phyloP scores from a whole-genome alignment of 2,888 invertebrate genomes.

The Lymantria dispar region DNA sequence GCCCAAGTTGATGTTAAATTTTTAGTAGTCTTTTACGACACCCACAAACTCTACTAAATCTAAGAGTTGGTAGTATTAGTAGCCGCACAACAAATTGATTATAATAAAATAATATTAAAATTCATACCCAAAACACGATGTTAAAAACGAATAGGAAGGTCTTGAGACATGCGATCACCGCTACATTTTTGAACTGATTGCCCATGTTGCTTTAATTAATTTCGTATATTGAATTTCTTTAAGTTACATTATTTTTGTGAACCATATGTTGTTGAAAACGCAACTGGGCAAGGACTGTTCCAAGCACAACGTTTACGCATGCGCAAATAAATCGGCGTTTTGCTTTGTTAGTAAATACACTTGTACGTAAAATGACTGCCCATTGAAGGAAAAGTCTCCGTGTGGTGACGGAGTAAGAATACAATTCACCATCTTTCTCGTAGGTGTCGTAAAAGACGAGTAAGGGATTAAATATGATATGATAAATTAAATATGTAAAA shows the following conservation, averaged over 20 bases:
- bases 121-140: conserved; percentile 90
- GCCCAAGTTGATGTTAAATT: no score
- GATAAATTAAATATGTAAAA: no score
- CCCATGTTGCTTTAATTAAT: conserved; percentile 73
- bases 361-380: conserved; percentile 8
- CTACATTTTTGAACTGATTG: conserved; percentile 87
- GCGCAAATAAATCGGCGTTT: conserved; percentile 58
- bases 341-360: conserved; percentile 41
- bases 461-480: no score
- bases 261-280: conserved; percentile 9
- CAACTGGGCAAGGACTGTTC: conserved; percentile 14
- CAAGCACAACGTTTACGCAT: conserved; percentile 44
- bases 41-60: no score
- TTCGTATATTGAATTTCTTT: neutral
- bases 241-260: conserved; percentile 13
- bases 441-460: no score
- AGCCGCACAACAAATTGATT: no score
- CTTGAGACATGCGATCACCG: conserved; percentile 90
- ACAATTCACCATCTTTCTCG: no score
- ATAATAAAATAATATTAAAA: no score
- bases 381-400: no score
- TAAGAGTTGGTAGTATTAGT: no score
- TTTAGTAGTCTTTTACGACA: no score
- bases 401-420: no score
- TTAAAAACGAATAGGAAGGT: conserved; percentile 90